Percentiles rank a stretch among this genome's conserved stretches.
phyloP scores from a whole-genome alignment of 2,888 invertebrate genomes.

The Tachina grossa region DNA sequence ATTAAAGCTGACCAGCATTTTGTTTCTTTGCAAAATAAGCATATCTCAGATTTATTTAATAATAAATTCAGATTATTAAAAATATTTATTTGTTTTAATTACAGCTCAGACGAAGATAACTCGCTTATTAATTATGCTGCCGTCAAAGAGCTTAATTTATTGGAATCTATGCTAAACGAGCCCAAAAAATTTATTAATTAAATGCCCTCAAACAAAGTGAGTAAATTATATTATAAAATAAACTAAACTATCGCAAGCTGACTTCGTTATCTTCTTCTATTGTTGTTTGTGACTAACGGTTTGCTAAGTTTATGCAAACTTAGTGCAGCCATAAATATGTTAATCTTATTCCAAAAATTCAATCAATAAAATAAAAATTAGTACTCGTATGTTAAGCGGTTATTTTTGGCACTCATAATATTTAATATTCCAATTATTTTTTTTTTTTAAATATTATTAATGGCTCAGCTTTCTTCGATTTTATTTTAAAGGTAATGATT shows the following conservation, averaged over 20 bases:
- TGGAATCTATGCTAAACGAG: conserved; percentile 11
- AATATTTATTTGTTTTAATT: conserved; percentile 22
- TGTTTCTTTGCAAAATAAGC: not conserved
- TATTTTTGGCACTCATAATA: not conserved
- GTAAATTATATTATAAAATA: not conserved
- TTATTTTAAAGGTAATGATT: conserved; percentile 31
- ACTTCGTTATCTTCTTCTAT: not conserved
- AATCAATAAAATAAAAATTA: conserved; percentile 35
- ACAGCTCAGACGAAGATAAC: conserved; percentile 27
- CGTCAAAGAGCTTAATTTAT: conserved; percentile 42
- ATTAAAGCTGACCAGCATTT: not conserved
- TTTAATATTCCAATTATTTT: not conserved
- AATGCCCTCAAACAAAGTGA: conserved; percentile 19
- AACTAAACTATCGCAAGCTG: not conserved
- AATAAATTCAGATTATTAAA: not conserved
- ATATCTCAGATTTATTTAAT: not conserved
- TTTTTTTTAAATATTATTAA: conserved; percentile 26
- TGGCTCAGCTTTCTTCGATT: conserved; percentile 43
- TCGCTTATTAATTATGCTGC: conserved; percentile 50
- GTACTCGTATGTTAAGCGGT: conserved; percentile 15
- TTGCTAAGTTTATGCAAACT: not conserved
- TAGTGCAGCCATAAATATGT: conserved; percentile 10
- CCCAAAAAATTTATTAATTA: not conserved
- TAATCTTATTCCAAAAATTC: conserved; percentile 36
- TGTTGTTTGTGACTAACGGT: not conserved